Base-by-base conservation (phyloP, 1,140 invertebrate species). In the Euglossa dilemma region DNA sequence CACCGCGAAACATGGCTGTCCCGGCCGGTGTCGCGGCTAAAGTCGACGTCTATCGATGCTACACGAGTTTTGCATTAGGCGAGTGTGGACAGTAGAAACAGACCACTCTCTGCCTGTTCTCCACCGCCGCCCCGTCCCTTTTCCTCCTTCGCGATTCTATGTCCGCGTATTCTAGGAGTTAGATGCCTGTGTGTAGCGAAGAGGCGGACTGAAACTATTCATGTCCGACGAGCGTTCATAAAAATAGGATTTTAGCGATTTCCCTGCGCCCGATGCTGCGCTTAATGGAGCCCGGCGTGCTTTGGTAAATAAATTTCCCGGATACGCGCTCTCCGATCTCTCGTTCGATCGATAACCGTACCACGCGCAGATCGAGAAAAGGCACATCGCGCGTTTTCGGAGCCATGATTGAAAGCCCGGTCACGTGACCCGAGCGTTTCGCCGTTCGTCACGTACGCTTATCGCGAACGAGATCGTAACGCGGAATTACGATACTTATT, bases 191-290 rank as follows among this genome's bases (percentile, higher is more conserved):
- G n/a, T n/a, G n/a, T 69, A 25, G n/a, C 67, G 54, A 61, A 74
- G 64, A 45, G 63, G 66, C 20, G 59, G 80, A 54, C 88, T 63
- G 76, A 80, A n/a, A 80, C 81, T 89, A 89, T 88, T 90, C 86
- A 61, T 90, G 80, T 84, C 84, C 83, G 80, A 67, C 79, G 57
- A 72, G 74, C 75, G 78, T 89, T 91, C 75, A 81, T 91, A 91
- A 91, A 91, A 91, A 91, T 91, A 91, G 90, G 88, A 85, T 90
- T 91, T 90, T 89, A 90, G 82, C 80, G 85, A 82, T 89, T 91
- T 78, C 88, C 85, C 71, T 70, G 64, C 73, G 78, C 79, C 75
- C 79, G 72, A 73, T 75, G 81, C 80, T 89, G 85, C 79, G 88
- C 75, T 91, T 90, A 90, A 89, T 77, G 63, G 81, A 63, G 75